Percentiles rank a stretch among this genome's conserved stretches.
Conservation (phyloP, 2,113 vertebrate species). For the Macroglossus sobrinus region DNA sequence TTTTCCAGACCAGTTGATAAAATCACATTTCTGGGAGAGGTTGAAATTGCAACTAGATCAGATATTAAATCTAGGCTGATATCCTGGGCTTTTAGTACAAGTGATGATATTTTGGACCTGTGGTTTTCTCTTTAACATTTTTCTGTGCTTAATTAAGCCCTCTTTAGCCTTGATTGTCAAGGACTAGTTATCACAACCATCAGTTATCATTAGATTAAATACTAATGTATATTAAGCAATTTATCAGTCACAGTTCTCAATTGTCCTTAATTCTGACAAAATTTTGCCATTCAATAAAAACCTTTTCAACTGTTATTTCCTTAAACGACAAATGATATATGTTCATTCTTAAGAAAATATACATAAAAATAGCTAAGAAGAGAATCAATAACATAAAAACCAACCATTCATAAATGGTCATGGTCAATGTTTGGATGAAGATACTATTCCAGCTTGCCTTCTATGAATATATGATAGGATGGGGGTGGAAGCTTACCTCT, state of each 20-base stretch:
- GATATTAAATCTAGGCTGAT: not conserved
- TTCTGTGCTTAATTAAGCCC: not conserved
- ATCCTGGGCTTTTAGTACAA: not conserved
- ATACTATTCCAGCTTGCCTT: not conserved
- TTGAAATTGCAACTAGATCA: not conserved
- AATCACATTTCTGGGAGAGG: not conserved
- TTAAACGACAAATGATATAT: no score
- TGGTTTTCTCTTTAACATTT: not conserved
- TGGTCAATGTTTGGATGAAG: not conserved
- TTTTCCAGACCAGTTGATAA: not conserved
- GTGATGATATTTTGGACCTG: not conserved
- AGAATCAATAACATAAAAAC: not conserved
- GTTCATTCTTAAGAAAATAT: no score
- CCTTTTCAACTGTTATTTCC: not conserved
- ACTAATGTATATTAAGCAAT: not conserved
- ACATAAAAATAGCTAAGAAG: no score
- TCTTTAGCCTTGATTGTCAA: not conserved
- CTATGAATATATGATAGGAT: not conserved
- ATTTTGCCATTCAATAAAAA: not conserved
- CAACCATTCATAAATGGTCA: not conserved
- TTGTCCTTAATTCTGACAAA: not conserved
- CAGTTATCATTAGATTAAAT: not conserved
- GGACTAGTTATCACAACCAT: not conserved
- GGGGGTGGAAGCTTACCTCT: rapidly evolving
- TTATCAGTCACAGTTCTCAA: not conserved